phyloP scores from a whole-genome alignment of 1,140 invertebrate genomes.

The Pissodes strobi region DNA sequence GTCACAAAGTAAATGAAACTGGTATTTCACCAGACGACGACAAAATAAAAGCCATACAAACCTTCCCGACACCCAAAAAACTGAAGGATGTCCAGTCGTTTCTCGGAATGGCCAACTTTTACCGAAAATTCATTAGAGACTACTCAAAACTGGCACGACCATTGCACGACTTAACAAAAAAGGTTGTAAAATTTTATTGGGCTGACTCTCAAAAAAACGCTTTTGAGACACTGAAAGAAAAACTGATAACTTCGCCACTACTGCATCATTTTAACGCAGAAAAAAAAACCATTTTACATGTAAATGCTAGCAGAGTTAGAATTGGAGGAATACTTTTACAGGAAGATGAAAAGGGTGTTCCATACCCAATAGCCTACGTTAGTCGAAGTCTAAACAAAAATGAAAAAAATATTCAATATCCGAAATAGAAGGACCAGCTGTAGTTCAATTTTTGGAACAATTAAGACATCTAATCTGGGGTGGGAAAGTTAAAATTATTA shows the following conservation, averaged over 20 bases:
- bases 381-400: constrained; percentile 46
- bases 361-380: constrained; percentile 39
- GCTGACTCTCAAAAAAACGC: constrained; percentile 9
- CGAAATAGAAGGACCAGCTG: constrained; percentile 56
- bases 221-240: constrained; percentile 31
- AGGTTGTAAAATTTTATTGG: constrained; percentile 26
- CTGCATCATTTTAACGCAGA: constrained; percentile 36
- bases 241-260: constrained; percentile 25
- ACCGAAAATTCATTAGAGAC: constrained; percentile 34
- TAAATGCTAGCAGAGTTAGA: constrained; percentile 32
- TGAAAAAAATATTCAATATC: constrained; percentile 56
- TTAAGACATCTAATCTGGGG: constrained; percentile 31
- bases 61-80: too few relatives aligned
- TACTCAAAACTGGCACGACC: constrained; percentile 25
- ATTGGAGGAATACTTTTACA: constrained; percentile 36
- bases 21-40: too few relatives aligned
- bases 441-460: constrained; percentile 49
- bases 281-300: constrained; percentile 23
- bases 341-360: constrained; percentile 15
- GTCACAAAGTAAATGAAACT: too few relatives aligned
- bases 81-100: too few relatives aligned
- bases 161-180: constrained; percentile 12
- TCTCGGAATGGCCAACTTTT: constrained; percentile 26
- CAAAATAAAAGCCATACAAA: too few relatives aligned
- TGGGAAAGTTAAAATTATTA: constrained; percentile 36